Evolutionary conservation across 2,888 invertebrate genomes (phyloP).

Genomic region (Hirtodrosophila trivittata): DNA sequence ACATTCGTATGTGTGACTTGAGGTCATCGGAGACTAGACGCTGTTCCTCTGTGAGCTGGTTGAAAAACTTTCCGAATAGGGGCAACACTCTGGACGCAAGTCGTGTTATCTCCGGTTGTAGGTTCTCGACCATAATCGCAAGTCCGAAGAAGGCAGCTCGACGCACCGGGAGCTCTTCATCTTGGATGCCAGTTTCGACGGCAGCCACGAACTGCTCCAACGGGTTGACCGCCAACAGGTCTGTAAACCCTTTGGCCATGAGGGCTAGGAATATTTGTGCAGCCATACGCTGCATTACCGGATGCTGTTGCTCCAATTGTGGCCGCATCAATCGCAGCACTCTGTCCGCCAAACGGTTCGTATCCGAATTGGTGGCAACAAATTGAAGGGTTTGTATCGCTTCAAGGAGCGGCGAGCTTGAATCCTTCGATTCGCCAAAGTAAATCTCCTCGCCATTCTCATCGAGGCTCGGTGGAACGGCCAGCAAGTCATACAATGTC

Average conservation of each 20-base stretch:
- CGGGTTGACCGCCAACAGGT: not conserved
- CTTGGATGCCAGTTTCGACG: conserved; percentile 13
- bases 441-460: conserved; percentile 18
- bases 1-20: conserved; percentile 4
- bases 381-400: conserved; percentile 5
- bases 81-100: conserved; percentile 11
- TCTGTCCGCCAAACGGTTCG: conserved; percentile 11
- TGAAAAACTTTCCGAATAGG: conserved; percentile 13
- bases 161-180: conserved; percentile 7
- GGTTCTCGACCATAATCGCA: conserved; percentile 17
- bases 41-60: not conserved
- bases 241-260: conserved; percentile 13
- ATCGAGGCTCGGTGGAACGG: conserved; percentile 4
- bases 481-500: conserved; percentile 7
- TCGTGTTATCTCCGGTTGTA: conserved; percentile 31
- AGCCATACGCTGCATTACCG: conserved; percentile 5
- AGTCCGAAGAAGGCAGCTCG: conserved; percentile 11
- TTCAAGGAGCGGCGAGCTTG: not conserved
- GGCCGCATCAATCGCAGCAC: conserved; percentile 22
- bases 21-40: not conserved
- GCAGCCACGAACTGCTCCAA: conserved; percentile 12
- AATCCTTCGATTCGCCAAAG: not conserved
- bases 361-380: conserved; percentile 10
- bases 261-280: conserved; percentile 6
- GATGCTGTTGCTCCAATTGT: conserved; percentile 1